Conservation (phyloP, 2,113 vertebrate genomes). For the Myodes glareolus region DNA sequence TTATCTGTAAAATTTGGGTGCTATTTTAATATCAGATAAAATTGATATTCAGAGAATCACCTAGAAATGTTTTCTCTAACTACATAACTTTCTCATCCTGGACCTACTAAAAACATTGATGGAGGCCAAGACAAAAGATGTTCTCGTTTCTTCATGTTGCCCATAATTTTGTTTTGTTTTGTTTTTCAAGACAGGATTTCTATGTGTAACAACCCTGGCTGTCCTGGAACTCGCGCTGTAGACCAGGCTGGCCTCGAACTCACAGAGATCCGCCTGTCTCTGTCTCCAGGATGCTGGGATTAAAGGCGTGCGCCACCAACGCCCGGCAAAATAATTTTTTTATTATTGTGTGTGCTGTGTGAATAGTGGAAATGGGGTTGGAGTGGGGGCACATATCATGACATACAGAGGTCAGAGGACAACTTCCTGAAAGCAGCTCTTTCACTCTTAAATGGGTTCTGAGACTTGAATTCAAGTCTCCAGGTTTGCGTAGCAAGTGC, state of each 20-base stretch:
- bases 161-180: not conserved
- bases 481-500: not conserved
- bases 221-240: not conserved
- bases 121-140: not conserved
- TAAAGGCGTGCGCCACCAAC: not conserved
- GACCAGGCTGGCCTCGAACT: not conserved
- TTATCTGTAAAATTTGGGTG: slow-evolving; percentile 39
- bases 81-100: not conserved
- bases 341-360: not conserved
- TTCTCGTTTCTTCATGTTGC: not conserved
- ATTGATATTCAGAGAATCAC: not conserved
- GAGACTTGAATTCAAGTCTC: not conserved
- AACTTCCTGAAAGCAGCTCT: not conserved
- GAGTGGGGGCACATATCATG: not conserved
- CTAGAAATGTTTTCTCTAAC: not conserved
- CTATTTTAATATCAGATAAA: slow-evolving; percentile 42
- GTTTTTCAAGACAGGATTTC: not conserved
- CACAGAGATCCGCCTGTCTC: not conserved
- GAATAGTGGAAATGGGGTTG: not conserved
- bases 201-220: not conserved
- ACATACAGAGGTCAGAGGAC: not conserved
- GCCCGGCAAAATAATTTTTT: not conserved
- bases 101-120: slow-evolving; percentile 3
- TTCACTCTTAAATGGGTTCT: not conserved
- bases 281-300: not conserved